Base-by-base conservation (phyloP, 1,140 invertebrate genomes). In the Amyelois transitella region DNA sequence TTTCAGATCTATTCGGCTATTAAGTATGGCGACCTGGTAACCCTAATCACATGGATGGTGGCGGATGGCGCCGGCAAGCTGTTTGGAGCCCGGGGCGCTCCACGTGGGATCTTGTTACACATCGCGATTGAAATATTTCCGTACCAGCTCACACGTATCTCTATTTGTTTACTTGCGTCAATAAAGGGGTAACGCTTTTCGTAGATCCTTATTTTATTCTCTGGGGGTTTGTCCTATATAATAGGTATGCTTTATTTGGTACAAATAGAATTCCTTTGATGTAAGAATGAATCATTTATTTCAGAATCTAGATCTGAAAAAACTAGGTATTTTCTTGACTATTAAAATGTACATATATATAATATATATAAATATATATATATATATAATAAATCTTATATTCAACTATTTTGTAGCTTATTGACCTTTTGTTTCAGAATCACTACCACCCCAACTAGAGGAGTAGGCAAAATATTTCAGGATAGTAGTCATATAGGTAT, bases 121-220 rank as follows among this genome's bases (percentile, higher is more conserved):
- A 52, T 20, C 61, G 32, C 61, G 57, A 62, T 64, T 64, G 64
- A 67, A 70, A 70, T 70, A 70, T 70, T 64, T 70, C 59, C 57
- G 53, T 57, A 52, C 52, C 59, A 59, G 49, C 49, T 52, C 21
- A 62, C 59, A 60, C 57, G 49, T 48, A 54, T 55, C 52, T 58
- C 55, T 70, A 66, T 64, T 70, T 70, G 57, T 66, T 64, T 53
- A 62, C 61, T 49, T 52, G 50, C 52, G 52, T 62, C 62, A 64
- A 62, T 64, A 62, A 53, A 64, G 55, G 45, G 59, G 54, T 65
- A 62, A 66, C 55, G 55, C 55, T 49, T 47, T 51, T 55, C 47
- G 19, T 25, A 43, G 50, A 19, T 50, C 50, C 43, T 51, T 56
- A 48, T 58, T 55, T 49, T 61, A 51, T 51, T 51, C 55, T 51